Conservation (phyloP, 2,113 vertebrate genomes). For the Pseudorhombus dupliciocellatus region DNA sequence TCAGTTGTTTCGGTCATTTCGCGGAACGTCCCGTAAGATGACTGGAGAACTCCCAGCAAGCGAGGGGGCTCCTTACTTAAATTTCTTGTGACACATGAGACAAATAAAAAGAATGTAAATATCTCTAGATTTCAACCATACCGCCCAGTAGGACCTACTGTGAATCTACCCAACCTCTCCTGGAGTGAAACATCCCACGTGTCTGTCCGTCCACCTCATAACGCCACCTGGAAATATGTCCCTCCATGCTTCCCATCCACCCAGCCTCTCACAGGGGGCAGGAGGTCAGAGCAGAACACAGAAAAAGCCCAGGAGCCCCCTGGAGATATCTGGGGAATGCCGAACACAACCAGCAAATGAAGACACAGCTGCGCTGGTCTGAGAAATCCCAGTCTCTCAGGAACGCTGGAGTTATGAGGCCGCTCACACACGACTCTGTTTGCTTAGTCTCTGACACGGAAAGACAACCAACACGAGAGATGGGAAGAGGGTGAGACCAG, state of each 20-base stretch:
- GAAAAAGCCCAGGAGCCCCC: constrained; percentile 61
- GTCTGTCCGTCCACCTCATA: neutral
- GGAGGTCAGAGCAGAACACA: constrained; percentile 64
- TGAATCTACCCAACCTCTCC: neutral
- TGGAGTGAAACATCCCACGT: neutral
- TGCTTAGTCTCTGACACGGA: constrained; percentile 81
- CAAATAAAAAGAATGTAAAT: too few species aligned
- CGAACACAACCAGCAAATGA: constrained; percentile 68
- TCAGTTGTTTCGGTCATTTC: too few species aligned
- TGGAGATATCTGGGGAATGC: constrained; percentile 73
- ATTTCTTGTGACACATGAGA: too few species aligned
- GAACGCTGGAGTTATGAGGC: constrained; percentile 65
- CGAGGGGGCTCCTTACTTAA: too few species aligned
- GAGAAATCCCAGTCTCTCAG: constrained; percentile 58
- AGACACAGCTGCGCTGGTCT: constrained; percentile 69
- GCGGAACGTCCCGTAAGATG: too few species aligned
- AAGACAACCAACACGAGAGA: constrained; percentile 68
- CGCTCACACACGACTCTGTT: constrained; percentile 74
- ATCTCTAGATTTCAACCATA: too few species aligned
- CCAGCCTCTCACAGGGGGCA: constrained; percentile 17
- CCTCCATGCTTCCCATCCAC: constrained; percentile 14
- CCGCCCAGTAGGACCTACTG: neutral
- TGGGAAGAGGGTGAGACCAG: constrained; percentile 10
- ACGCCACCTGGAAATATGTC: constrained; percentile 3
- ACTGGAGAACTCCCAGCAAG: too few species aligned